Percentiles rank a stretch among this genome's conserved stretches.
phyloP scores from a whole-genome alignment of 2,113 vertebrate genomes.

The Pluvianellus socialis region DNA sequence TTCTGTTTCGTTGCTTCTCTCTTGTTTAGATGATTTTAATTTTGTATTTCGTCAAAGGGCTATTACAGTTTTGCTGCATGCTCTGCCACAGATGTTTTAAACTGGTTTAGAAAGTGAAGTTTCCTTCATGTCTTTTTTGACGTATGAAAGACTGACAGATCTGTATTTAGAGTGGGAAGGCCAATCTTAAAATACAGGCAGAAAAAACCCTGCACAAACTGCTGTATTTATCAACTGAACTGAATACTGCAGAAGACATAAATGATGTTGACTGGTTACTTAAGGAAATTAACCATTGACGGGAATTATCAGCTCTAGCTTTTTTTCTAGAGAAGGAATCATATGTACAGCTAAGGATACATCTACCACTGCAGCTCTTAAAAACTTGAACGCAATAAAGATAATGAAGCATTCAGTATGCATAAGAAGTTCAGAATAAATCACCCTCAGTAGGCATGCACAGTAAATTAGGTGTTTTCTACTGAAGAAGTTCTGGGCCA shows the following conservation, averaged over 20 bases:
- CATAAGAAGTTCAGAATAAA: not conserved
- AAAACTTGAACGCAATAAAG: not conserved
- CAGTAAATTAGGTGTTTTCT: not conserved
- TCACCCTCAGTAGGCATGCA: not conserved
- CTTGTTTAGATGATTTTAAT: not conserved
- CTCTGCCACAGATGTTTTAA: not conserved
- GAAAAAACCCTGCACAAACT: not conserved
- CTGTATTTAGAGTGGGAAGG: not conserved
- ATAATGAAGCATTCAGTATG: not conserved
- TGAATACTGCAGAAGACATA: not conserved
- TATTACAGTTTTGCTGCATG: not conserved
- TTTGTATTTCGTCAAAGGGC: not conserved
- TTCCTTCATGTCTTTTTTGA: not conserved
- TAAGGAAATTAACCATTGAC: not conserved
- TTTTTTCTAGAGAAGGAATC: not conserved
- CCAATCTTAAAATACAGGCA: not conserved
- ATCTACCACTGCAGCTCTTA: not conserved
- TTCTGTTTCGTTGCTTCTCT: not conserved
- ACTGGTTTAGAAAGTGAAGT: not conserved
- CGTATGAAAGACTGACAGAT: not conserved
- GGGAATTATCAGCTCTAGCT: not conserved
- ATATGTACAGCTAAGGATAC: not conserved
- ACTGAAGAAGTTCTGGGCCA: not conserved
- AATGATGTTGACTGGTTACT: not conserved
- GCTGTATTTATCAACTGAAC: not conserved